phyloP scores from a whole-genome alignment of 2,797 vertebrate genomes.

The Clarias platycephalus region DNA sequence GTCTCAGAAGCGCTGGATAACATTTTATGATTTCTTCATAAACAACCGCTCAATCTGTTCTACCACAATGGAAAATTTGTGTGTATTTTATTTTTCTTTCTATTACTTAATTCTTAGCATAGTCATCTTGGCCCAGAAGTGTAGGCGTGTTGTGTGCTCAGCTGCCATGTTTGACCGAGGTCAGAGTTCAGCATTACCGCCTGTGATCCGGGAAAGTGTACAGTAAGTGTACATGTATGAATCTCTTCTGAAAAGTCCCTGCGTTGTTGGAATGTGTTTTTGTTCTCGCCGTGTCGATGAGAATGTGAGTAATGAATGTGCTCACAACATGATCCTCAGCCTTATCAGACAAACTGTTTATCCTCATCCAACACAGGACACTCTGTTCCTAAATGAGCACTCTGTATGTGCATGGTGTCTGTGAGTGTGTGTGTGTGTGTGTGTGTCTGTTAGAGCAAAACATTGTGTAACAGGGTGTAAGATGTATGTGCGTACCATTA shows the following conservation, averaged over 20 bases:
- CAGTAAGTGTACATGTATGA: constrained; percentile 4
- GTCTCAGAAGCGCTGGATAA: constrained; percentile 1
- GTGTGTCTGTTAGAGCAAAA: constrained; percentile 11
- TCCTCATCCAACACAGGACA: constrained; percentile 56
- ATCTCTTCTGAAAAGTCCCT: constrained; percentile 14
- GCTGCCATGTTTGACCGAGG: background rate
- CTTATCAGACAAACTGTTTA: constrained; percentile 58
- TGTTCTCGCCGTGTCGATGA: constrained; percentile 20
- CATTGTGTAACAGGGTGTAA: background rate
- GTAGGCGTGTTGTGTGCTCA: background rate
- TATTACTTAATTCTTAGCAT: background rate
- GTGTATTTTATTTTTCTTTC: background rate
- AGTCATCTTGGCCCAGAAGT: background rate
- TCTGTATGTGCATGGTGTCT: background rate
- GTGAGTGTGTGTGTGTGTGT: background rate
- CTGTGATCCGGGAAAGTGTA: background rate
- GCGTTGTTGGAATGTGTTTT: constrained; percentile 24
- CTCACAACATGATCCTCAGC: constrained; percentile 52
- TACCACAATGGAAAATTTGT: background rate
- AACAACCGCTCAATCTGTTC: background rate
- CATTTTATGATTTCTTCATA: constrained; percentile 5
- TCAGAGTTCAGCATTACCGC: background rate
- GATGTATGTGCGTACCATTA: constrained; percentile 21
- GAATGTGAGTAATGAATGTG: constrained; percentile 54
- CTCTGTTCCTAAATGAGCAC: constrained; percentile 56